Evolutionary conservation across 2,797 vertebrate species (phyloP), one percentile per base, ranked within the genome.

Genomic region (Muraenolepis orangiensis): DNA sequence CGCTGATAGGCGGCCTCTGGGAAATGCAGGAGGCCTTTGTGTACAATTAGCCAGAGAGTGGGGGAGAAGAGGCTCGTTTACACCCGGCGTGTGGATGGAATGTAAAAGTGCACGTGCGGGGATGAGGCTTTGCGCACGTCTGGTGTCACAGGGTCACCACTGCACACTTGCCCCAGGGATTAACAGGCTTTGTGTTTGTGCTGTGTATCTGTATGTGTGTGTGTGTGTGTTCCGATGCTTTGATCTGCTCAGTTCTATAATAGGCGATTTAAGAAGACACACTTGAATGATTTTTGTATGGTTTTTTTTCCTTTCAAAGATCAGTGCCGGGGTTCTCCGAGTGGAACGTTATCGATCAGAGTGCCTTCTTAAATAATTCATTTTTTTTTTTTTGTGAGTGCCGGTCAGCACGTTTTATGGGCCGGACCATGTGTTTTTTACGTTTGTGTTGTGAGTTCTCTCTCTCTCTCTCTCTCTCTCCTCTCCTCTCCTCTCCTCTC

Each of bases 221-320:
- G 73, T 2, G 36, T 26, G 18, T 16, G 34, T 72, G 66, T 77
- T 66, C 36, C 28, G 78, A 71, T 76, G 75, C 77, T 84, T 86
- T 84, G 72, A 84, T 84, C 77, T 40, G 16, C 76, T 23, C 32
- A 23, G 31, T 66, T 75, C 66, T 36, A 38, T 71, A 23, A 31
- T 14, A 66, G 20, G 64, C 74, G 73, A 78, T 78, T 68, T 74
- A 20, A 72, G 29, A 29, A 72, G 66, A 46, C 29, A 31, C 57
- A 31, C 4, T 38, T 66, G 7, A 66, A 36, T 10, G 32, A 73
- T 26, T 57, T 57, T 51, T 57, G 32, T 34, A 8, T n/a, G n/a
- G n/a, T n/a, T n/a, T n/a, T n/a, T n/a, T n/a, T n/a, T n/a, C n/a
- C n/a, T n/a, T 66, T 66, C 31, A 71, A 30, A 18, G 40, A 51